Base-by-base conservation (phyloP, 2,888 invertebrate genomes). In the Tipula confusa region DNA sequence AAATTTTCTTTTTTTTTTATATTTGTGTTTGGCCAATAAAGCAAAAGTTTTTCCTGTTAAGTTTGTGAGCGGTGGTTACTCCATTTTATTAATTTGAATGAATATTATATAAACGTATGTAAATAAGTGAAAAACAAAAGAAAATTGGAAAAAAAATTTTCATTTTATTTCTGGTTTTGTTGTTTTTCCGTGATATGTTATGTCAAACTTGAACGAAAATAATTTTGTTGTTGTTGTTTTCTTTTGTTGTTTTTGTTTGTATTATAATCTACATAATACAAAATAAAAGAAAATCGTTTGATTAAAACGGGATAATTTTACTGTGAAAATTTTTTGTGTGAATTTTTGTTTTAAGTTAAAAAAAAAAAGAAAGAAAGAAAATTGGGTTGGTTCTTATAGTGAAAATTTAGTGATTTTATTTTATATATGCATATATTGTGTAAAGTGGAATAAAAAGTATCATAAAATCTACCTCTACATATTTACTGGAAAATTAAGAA, bases 391-490 rank as follows among this genome's bases (percentile, higher is more conserved):
- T n/a, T n/a, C n/a, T n/a, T n/a, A n/a, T n/a, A 6, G 29, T 33
- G 82, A 82, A 82, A 33, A 33, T 82, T 29, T 33, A n/a, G n/a
- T n/a, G n/a, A n/a, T n/a, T 29, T n/a, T 29, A 29, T 11, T 2
- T 18, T 3, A 9, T 6, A n/a, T n/a, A n/a, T 29, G 15, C 13
- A 24, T 64, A 2, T 82, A 33, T 18, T n/a, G 15, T 33, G 31
- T 31, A 6, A 83, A 82, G 38, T 38, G 82, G 31, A 79, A 84
- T 81, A 79, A 84, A 15, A 84, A 80, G n/a, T 82, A 31, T 36
- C n/a, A n/a, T n/a, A n/a, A n/a, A n/a, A n/a, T n/a, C 15, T 38
- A 43, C 15, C 3, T 7, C 64, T 24, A 64, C 24, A 64, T 64
- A 24, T 24, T 9, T 24, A 64, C 24, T 24, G 24, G 64, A 64